Evolutionary conservation across 2,113 vertebrate genomes (phyloP), one percentile per base, ranked within the genome.

Genomic region (Phyllostomus hastatus): DNA sequence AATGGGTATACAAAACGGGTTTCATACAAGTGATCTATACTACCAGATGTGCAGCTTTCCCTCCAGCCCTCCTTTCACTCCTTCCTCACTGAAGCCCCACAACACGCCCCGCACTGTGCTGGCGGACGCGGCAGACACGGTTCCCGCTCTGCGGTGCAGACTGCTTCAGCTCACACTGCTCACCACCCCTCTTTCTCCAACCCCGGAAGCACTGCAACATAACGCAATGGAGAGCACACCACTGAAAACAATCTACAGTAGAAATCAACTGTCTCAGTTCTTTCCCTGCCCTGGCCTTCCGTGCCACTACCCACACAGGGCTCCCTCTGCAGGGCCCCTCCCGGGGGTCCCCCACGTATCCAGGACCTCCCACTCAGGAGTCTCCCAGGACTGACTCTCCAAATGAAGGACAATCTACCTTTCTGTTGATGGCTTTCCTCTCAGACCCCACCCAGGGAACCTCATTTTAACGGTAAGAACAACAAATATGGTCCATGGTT

Each of bases 31-130:
- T 69, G 46, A 69, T 22, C 3, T 28, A 22, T 7, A 15, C 16
- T 16, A 20, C 3, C 50, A 28, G n/a, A 20, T 16, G 5, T 1
- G 19, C 48, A 31, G 46, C 14, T 52, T 15, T 33, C n/a, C 22
- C 66, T 33, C 8, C 38, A 46, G 41, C 35, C 17, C 46, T 28
- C 22, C 20, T 17, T 52, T 59, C 19, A 7, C 33, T n/a, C 72
- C 24, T 48, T 41, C 4, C 7, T 72, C 35, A 9, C 0, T 15
- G 48, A 52, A 52, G 24, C 20, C 11, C 24, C 66, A 7, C 1
- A 2, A 4, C 17, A 1, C 3, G 10, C 17, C 5, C 38, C 33
- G 35, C 8, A 4, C 33, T 78, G 52, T 26, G 4, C 20, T 1
- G 2, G 26, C 41, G 33, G 28, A 69, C 59, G 76, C 1, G 16